Conservation (phyloP, 2,888 invertebrate species). For the Ectemnius lituratus region DNA sequence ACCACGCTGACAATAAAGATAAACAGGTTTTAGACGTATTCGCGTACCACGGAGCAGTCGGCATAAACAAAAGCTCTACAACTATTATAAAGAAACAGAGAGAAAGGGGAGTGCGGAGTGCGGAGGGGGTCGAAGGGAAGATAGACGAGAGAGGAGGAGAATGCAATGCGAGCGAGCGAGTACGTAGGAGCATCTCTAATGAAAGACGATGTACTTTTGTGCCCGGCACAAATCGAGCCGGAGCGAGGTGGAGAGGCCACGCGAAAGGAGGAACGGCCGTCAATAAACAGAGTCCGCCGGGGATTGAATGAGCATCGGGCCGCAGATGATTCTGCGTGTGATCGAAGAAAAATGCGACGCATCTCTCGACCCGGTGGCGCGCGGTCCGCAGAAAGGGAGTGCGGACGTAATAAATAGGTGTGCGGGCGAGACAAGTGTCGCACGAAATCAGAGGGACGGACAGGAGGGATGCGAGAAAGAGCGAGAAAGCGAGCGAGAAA, state of each 20-base stretch:
- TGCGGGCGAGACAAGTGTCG: no score
- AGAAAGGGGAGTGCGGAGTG: no score
- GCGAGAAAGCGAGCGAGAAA: background rate
- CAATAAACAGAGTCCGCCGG: background rate
- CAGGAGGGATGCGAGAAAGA: background rate
- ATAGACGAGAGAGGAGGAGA: background rate
- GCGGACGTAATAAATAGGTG: no score
- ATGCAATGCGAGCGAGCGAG: no score
- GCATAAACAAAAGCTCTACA: background rate
- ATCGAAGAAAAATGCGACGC: background rate
- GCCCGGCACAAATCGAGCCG: background rate
- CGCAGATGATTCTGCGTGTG: background rate
- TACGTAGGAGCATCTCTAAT: background rate
- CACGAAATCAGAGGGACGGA: background rate
- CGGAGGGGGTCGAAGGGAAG: background rate
- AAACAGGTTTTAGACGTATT: slow-evolving; percentile 4
- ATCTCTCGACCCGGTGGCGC: background rate
- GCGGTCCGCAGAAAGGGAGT: background rate
- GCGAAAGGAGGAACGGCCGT: background rate
- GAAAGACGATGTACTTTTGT: background rate
- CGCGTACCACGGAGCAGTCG: background rate
- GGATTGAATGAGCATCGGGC: background rate
- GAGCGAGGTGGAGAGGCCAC: background rate
- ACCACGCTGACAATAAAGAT: slow-evolving; percentile 86
- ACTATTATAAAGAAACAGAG: background rate